Percentiles rank a stretch among this genome's conserved stretches.
These are phyloP conservation scores for Palythoa heliodiscus DNA, from an alignment of 92 coral and sea anemone genomes.

Conservation along the genomic window DNA sequence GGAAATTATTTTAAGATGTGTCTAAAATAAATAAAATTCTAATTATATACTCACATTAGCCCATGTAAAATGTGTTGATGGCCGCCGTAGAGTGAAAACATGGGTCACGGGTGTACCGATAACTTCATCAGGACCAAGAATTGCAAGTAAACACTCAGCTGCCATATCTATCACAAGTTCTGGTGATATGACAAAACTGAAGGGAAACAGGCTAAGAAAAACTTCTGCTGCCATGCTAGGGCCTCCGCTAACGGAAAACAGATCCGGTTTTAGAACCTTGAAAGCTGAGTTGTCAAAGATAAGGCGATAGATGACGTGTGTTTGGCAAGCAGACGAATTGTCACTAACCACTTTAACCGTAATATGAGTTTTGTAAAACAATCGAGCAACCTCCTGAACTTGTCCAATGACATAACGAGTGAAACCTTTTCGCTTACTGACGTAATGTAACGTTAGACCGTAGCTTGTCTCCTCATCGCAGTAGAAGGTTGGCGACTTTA, in stretches of 20 bases:
- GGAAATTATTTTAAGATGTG: neutral
- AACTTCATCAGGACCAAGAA: slow-evolving; percentile 56
- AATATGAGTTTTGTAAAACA: slow-evolving; percentile 64
- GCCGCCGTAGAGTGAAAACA: slow-evolving; percentile 69
- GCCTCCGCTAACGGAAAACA: slow-evolving; percentile 26
- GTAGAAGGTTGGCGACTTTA: slow-evolving; percentile 82
- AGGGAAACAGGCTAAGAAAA: slow-evolving; percentile 72
- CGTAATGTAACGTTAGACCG: slow-evolving; percentile 75
- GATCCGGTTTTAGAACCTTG: slow-evolving; percentile 56
- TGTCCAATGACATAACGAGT: slow-evolving; percentile 83
- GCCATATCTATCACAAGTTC: slow-evolving; percentile 63
- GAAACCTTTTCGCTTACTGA: slow-evolving; percentile 72
- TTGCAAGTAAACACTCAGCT: slow-evolving; percentile 55
- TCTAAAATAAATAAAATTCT: neutral
- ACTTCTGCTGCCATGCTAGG: slow-evolving; percentile 52
- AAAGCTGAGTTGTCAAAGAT: slow-evolving; percentile 65
- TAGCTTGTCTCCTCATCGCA: slow-evolving; percentile 78
- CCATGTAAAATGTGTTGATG: slow-evolving; percentile 76
- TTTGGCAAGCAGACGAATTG: slow-evolving; percentile 1
- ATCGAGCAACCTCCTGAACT: slow-evolving; percentile 69
- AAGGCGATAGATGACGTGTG: slow-evolving; percentile 61
- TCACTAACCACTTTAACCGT: slow-evolving; percentile 62
- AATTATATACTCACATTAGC: slow-evolving; percentile 61
- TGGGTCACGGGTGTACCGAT: slow-evolving; percentile 55
- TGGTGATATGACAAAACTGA: slow-evolving; percentile 68